Evolutionary conservation across 2,888 invertebrate species (phyloP).

Genomic region (Omphaloscelis lunosa): DNA sequence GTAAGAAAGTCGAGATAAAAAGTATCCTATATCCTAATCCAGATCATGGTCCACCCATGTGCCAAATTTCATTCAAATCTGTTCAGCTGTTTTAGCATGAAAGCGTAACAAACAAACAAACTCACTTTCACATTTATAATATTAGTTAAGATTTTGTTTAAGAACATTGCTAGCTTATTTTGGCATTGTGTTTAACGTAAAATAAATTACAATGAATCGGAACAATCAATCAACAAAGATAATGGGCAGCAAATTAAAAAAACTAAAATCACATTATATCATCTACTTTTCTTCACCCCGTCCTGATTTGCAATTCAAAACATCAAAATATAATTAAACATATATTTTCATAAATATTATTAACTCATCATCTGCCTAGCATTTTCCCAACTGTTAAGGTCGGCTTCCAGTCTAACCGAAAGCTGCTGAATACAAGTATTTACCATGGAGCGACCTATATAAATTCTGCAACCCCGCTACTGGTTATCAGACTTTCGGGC

Average conservation of each 20-base stretch:
- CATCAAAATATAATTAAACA: not conserved
- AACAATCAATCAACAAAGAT: constrained; percentile 2
- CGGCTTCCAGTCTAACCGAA: not conserved
- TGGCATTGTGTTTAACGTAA: not conserved
- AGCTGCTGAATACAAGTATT: not conserved
- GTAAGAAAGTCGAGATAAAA: too few species aligned
- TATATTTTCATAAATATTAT: not conserved
- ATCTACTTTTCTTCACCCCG: too few species aligned
- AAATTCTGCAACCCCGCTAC: not conserved
- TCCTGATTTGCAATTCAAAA: not conserved
- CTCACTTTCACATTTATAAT: too few species aligned
- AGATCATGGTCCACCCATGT: too few species aligned
- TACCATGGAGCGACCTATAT: not conserved
- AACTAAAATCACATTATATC: not conserved
- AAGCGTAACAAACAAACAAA: too few species aligned
- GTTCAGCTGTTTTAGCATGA: too few species aligned
- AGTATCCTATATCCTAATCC: too few species aligned
- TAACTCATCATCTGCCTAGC: not conserved
- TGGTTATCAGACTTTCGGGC: not conserved
- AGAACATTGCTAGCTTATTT: not conserved
- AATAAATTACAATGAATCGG: not conserved
- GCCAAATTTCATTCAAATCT: too few species aligned
- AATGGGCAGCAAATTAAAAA: not conserved
- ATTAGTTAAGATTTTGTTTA: not conserved
- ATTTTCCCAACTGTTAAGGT: not conserved